Conservation (phyloP, 92 coral and sea anemone genomes). For the Metridium senile region DNA sequence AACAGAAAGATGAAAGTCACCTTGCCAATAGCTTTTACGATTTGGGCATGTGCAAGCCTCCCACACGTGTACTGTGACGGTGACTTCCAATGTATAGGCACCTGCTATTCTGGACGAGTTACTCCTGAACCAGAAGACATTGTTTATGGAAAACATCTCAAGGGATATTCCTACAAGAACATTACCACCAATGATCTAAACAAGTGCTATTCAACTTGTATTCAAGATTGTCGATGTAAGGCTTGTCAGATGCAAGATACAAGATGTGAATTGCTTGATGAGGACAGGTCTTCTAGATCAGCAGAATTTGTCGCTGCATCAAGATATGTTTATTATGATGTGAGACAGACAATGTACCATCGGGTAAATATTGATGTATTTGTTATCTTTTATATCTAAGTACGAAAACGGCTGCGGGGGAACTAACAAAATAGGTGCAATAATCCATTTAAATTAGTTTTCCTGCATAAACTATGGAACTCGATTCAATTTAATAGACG, state of each 20-base stretch:
- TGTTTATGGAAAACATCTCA: conserved; percentile 15
- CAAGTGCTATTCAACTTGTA: conserved; percentile 39
- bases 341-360: not conserved
- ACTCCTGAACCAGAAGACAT: not conserved
- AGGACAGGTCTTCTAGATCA: conserved; percentile 34
- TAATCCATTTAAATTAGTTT: too few relatives aligned
- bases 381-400: too few relatives aligned
- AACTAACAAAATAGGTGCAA: too few relatives aligned
- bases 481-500: too few relatives aligned
- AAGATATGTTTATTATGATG: conserved; percentile 1
- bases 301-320: not conserved
- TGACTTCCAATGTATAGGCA: not conserved
- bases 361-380: not conserved
- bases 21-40: not conserved
- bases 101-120: conserved; percentile 7
- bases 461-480: too few relatives aligned
- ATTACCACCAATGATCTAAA: conserved; percentile 29
- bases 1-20: not conserved
- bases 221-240: conserved; percentile 44
- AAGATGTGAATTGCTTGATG: conserved; percentile 42
- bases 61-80: not conserved
- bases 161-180: conserved; percentile 41
- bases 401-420: too few relatives aligned
- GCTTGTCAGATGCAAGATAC: conserved; percentile 46
- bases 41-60: not conserved